Percentiles rank a stretch among this genome's conserved stretches.
These are phyloP conservation scores for Trachelus iudaicus DNA, from an alignment of 2,888 invertebrate genomes.

Conservation along the genomic window DNA sequence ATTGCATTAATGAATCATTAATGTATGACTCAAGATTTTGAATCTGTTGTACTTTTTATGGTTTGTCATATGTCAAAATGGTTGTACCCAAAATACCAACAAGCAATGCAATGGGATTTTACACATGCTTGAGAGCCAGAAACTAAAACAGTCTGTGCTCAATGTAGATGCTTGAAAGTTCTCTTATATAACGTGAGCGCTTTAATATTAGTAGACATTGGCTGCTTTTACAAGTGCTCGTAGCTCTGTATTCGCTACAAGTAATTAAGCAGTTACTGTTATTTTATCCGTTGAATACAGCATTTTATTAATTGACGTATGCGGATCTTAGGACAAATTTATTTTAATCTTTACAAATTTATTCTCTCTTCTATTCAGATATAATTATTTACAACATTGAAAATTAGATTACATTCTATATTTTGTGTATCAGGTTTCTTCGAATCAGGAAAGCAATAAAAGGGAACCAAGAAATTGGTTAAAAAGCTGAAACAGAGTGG, in stretches of 20 bases:
- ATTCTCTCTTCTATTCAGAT: too few species aligned
- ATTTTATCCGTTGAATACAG: too few species aligned
- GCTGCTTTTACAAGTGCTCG: background rate
- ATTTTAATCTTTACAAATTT: too few species aligned
- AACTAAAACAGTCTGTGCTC: background rate
- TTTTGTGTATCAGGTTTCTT: too few species aligned
- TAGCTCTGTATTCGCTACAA: background rate
- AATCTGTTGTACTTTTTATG: background rate
- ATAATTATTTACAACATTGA: too few species aligned
- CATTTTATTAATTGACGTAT: too few species aligned
- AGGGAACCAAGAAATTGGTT: background rate
- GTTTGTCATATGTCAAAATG: background rate
- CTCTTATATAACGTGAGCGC: background rate
- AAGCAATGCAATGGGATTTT: background rate
- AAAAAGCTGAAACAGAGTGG: slow-evolving; percentile 11
- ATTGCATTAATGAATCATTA: background rate
- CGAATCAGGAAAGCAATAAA: background rate
- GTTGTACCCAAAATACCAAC: background rate
- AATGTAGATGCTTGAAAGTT: background rate
- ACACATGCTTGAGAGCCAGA: background rate
- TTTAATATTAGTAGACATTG: background rate
- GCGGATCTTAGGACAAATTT: too few species aligned
- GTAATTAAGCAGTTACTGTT: too few species aligned
- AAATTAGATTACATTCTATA: too few species aligned
- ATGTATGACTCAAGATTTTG: background rate